Percentiles rank a stretch among this genome's conserved stretches.
phyloP scores from a whole-genome alignment of 2,797 vertebrate genomes.

The Dallia pectoralis region DNA sequence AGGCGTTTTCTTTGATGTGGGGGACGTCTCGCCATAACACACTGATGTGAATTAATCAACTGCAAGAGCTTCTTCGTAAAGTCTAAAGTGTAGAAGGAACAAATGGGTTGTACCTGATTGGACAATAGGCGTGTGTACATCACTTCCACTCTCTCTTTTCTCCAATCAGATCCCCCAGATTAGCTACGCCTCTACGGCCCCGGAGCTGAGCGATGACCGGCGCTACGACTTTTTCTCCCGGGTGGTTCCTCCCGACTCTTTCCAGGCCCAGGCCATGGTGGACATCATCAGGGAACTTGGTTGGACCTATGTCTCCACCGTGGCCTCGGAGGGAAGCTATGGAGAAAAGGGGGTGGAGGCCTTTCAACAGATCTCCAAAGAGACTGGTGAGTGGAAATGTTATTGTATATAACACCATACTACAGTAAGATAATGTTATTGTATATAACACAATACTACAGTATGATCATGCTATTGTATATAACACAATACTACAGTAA shows the following conservation, averaged over 20 bases:
- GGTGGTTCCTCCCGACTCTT: conserved; percentile 98
- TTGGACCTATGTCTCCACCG: conserved; percentile 96
- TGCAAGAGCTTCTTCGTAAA: too few species aligned
- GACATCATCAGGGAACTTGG: conserved; percentile 93
- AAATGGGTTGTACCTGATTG: not conserved
- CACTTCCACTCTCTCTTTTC: conserved; percentile 16
- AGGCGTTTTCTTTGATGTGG: not conserved
- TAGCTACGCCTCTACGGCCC: conserved; percentile 97
- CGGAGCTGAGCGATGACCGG: conserved; percentile 94
- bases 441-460: too few species aligned
- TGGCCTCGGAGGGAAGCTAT: conserved; percentile 97
- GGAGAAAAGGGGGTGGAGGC: conserved; percentile 98
- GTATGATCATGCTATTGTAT: too few species aligned
- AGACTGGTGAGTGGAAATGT: conserved; percentile 84
- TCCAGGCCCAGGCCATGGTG: conserved; percentile 99
- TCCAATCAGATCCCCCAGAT: conserved; percentile 92
- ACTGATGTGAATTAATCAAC: too few species aligned
- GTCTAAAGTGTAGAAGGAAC: too few species aligned
- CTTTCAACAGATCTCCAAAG: conserved; percentile 96
- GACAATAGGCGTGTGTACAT: conserved; percentile 24
- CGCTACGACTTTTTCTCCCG: conserved; percentile 99
- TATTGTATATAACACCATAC: not conserved
- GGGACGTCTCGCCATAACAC: not conserved
- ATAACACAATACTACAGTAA: too few species aligned
- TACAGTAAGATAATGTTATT: too few species aligned